Conservation (phyloP, 2,113 vertebrate genomes). For the Craseonycteris thonglongyai region DNA sequence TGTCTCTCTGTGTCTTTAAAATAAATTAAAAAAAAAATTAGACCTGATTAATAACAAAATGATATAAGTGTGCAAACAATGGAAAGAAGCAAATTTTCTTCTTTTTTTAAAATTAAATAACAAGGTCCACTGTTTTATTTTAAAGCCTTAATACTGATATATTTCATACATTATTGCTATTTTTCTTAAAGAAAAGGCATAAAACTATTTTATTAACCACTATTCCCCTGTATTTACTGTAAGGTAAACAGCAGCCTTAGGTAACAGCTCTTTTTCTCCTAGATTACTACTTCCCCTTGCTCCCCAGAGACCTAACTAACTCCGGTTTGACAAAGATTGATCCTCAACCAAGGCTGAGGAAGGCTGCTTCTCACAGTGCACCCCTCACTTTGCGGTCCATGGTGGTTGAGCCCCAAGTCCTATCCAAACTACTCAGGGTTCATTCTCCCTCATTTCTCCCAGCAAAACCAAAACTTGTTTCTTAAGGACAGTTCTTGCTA, state of each 20-base stretch:
- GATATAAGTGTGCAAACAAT: constrained; percentile 17
- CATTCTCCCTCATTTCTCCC: background rate
- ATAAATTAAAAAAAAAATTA: constrained; percentile 8
- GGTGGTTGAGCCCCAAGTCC: background rate
- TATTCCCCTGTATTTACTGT: constrained; percentile 60
- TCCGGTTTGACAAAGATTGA: constrained; percentile 61
- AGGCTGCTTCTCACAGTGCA: background rate
- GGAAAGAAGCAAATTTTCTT: background rate
- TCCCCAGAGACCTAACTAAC: constrained; percentile 49
- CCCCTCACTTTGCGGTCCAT: background rate
- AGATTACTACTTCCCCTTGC: constrained; percentile 66
- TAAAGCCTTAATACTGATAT: constrained; percentile 11
- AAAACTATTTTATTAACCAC: constrained; percentile 67
- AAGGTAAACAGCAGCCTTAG: constrained; percentile 69
- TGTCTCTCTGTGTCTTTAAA: too few relatives aligned
- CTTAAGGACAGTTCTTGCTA: background rate
- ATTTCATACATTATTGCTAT: constrained; percentile 46
- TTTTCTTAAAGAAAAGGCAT: constrained; percentile 62
- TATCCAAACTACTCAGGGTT: background rate
- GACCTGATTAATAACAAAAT: constrained; percentile 31
- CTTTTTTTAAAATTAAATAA: background rate
- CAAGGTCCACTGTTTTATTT: constrained; percentile 30
- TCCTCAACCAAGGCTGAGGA: constrained; percentile 11
- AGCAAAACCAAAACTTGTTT: constrained; percentile 36
- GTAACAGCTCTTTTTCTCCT: constrained; percentile 68